A percentile compares a stretch with the other conserved stretches of the same genome.
phyloP scores from a whole-genome alignment of 2,113 vertebrate species.

The Protobothrops mucrosquamatus region DNA sequence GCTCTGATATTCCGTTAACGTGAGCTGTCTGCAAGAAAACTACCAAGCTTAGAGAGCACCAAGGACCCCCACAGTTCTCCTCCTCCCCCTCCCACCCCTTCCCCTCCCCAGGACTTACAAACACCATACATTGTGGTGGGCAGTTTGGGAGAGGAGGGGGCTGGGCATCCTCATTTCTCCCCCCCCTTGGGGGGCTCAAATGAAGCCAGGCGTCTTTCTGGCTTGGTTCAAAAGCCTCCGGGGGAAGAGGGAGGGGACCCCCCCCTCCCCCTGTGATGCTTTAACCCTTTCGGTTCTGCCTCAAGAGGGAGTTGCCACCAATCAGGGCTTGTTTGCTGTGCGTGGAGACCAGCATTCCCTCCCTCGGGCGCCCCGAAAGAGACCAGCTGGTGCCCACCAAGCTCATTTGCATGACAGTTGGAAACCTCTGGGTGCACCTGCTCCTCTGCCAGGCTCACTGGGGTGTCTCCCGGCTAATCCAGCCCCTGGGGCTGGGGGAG shows the following conservation, averaged over 20 bases:
- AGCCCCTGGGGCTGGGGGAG: not conserved
- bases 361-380: constrained; percentile 67
- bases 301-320: not conserved
- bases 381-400: constrained; percentile 71
- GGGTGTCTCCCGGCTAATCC: constrained; percentile 3
- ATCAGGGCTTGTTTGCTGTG: not conserved
- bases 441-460: constrained; percentile 44
- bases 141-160: not conserved
- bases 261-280: too few species aligned
- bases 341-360: constrained; percentile 59
- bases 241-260: too few species aligned
- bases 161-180: not conserved
- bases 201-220: not conserved
- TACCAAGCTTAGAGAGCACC: too few species aligned
- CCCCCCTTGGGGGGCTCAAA: too few species aligned
- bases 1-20: too few species aligned
- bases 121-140: too few species aligned
- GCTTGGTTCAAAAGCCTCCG: not conserved
- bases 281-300: not conserved
- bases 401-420: constrained; percentile 72
- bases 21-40: too few species aligned
- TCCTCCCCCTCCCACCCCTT: too few species aligned
- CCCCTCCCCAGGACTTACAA: too few species aligned
- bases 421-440: constrained; percentile 61
- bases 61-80: too few species aligned